phyloP scores from a whole-genome alignment of 2,888 invertebrate genomes.

The Drosophila setosimentum region DNA sequence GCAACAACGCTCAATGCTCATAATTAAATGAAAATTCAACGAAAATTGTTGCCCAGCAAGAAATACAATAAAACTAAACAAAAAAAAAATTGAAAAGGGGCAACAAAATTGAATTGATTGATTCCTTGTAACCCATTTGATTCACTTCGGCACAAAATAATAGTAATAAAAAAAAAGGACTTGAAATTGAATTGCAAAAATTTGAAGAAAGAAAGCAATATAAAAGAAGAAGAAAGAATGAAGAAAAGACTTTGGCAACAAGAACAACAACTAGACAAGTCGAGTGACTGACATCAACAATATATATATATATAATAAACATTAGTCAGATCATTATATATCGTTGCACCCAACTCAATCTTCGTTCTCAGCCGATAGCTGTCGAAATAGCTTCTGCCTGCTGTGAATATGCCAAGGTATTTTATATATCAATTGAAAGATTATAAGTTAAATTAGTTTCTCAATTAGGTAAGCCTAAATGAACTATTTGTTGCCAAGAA shows the following conservation, averaged over 20 bases:
- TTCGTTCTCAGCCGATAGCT: no score
- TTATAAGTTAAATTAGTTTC: no score
- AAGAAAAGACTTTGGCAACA: background rate
- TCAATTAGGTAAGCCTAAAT: no score
- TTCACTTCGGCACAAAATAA: constrained; percentile 1
- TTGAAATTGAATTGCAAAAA: constrained; percentile 27
- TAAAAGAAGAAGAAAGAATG: no score
- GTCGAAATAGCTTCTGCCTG: no score
- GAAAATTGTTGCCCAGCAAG: constrained; percentile 12
- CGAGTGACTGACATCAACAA: background rate
- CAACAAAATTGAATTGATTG: constrained; percentile 61
- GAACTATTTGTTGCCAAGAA: no score
- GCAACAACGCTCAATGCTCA: constrained; percentile 28
- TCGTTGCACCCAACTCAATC: background rate
- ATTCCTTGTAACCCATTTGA: constrained; percentile 36
- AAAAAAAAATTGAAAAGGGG: constrained; percentile 11
- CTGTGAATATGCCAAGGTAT: no score
- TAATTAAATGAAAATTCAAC: constrained; percentile 66
- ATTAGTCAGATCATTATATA: background rate
- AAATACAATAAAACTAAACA: background rate
- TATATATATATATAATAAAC: constrained; percentile 5
- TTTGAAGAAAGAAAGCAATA: background rate
- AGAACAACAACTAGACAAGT: background rate
- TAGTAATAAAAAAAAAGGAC: background rate
- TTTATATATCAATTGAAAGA: no score